Percentiles rank a stretch among this genome's conserved stretches.
Evolutionary conservation across 2,888 invertebrate genomes (phyloP).

Genomic region (Scotopteryx bipunctaria): DNA sequence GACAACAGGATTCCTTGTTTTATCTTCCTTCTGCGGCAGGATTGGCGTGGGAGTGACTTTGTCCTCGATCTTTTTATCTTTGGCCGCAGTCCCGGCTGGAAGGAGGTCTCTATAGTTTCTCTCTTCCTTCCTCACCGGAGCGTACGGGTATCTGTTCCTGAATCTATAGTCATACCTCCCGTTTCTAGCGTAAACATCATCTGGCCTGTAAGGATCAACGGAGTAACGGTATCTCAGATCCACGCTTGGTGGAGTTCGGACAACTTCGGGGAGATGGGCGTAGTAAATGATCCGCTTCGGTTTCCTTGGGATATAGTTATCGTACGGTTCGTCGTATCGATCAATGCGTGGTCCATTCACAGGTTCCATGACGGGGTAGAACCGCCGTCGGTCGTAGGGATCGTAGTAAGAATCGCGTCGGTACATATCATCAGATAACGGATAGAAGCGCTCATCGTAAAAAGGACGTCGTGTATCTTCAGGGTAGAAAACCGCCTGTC

Average conservation of each 20-base stretch:
- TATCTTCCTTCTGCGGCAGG: slow-evolving; percentile 71
- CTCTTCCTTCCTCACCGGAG: slow-evolving; percentile 73
- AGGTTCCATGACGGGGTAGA: slow-evolving; percentile 50
- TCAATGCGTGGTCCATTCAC: slow-evolving; percentile 59
- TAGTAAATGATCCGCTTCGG: slow-evolving; percentile 87
- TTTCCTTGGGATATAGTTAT: slow-evolving; percentile 70
- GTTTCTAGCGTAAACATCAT: slow-evolving; percentile 65
- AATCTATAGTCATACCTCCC: slow-evolving; percentile 77
- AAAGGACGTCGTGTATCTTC: slow-evolving; percentile 72
- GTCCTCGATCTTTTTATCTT: slow-evolving; percentile 73
- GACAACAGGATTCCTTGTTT: slow-evolving; percentile 40
- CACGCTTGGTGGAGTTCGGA: slow-evolving; percentile 84
- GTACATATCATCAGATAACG: slow-evolving; percentile 63
- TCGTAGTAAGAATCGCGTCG: slow-evolving; percentile 73
- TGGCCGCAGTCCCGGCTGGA: slow-evolving; percentile 64
- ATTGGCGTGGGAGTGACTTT: slow-evolving; percentile 76
- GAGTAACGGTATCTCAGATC: slow-evolving; percentile 81
- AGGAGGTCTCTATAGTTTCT: slow-evolving; percentile 74
- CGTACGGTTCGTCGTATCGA: slow-evolving; percentile 71
- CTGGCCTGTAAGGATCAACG: slow-evolving; percentile 72
- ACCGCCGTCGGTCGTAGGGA: slow-evolving; percentile 64
- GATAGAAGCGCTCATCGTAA: slow-evolving; percentile 69
- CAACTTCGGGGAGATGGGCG: slow-evolving; percentile 87
- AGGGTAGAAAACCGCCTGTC: slow-evolving; percentile 77
- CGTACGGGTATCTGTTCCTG: slow-evolving; percentile 70